phyloP scores from a whole-genome alignment of 2,113 vertebrate genomes.

The Dermatemys mawii region DNA sequence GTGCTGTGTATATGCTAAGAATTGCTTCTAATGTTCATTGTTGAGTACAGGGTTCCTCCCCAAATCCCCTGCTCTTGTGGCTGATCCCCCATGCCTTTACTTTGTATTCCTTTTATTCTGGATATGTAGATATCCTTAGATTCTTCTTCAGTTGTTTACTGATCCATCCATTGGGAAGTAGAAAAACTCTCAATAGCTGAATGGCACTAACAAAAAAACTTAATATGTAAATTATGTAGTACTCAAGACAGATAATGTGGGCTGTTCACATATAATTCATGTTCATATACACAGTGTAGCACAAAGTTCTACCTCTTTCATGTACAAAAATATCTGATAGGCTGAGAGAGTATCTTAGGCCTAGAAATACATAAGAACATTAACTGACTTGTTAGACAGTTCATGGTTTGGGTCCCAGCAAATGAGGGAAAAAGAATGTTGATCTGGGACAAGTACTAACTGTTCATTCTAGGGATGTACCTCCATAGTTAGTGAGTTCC shows the following conservation, averaged over 20 bases:
- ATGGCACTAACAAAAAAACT: background rate
- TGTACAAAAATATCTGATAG: background rate
- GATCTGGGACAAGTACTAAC: background rate
- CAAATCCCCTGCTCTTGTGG: background rate
- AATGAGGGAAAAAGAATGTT: background rate
- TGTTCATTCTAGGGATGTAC: background rate
- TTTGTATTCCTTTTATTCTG: background rate
- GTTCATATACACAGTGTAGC: background rate
- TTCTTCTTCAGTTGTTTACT: background rate
- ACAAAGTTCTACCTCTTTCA: background rate
- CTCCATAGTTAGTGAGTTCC: background rate
- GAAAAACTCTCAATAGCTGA: background rate
- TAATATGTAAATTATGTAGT: background rate
- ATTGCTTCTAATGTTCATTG: background rate
- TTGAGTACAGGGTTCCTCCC: background rate
- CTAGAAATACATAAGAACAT: background rate
- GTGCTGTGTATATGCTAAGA: background rate
- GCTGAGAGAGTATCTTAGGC: background rate
- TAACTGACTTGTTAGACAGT: background rate
- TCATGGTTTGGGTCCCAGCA: background rate
- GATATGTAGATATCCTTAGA: background rate
- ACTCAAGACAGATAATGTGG: background rate
- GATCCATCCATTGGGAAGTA: background rate
- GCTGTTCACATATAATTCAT: background rate
- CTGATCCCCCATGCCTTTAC: background rate